Base-by-base conservation (phyloP, 2,888 invertebrate species). In the Heteromyza rotundicornis region DNA sequence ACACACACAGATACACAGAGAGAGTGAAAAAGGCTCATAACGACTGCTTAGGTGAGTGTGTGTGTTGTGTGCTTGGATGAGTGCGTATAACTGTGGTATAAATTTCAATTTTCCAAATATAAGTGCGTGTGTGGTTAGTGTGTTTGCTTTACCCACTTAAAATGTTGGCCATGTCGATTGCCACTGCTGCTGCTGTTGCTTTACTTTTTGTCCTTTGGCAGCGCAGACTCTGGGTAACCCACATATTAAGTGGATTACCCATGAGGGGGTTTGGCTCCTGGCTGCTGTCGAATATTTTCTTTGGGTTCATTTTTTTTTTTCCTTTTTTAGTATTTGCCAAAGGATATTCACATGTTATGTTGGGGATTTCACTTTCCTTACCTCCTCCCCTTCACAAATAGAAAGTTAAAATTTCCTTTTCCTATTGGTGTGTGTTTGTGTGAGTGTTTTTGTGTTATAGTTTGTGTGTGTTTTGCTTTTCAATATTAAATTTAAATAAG, bases 121-220 rank as follows among this genome's bases (percentile, higher is more conserved):
- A 7, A n/a, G 3, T 40, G 55, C 20, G 20, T 44, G 12, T 22
- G 50, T 19, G 49, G 50, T 19, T 20, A 27, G 35, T 8, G 14
- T 8, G 14, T n/a, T n/a, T n/a, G n/a, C n/a, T 49, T 57, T 53
- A 59, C 40, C 51, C 50, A 62, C 69, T 75, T 69, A 68, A 72
- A 71, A 61, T 69, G 62, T 55, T 57, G 61, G 67, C 57, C 60
- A 20, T 23, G 44, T 49, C 40, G 49, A 52, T 51, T 52, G 54
- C 56, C 12, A 22, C 19, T 58, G 23, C 20, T 49, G n/a, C n/a
- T n/a, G n/a, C n/a, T n/a, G n/a, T n/a, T n/a, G n/a, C n/a, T n/a
- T n/a, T n/a, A n/a, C 12, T 57, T 27, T 19, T 47, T 57, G 27
- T 49, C n/a, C 73, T 75, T 73, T 75, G 76, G 72, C 57, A 58